phyloP scores from a whole-genome alignment of 2,113 vertebrate genomes.

The Sialia sialis region DNA sequence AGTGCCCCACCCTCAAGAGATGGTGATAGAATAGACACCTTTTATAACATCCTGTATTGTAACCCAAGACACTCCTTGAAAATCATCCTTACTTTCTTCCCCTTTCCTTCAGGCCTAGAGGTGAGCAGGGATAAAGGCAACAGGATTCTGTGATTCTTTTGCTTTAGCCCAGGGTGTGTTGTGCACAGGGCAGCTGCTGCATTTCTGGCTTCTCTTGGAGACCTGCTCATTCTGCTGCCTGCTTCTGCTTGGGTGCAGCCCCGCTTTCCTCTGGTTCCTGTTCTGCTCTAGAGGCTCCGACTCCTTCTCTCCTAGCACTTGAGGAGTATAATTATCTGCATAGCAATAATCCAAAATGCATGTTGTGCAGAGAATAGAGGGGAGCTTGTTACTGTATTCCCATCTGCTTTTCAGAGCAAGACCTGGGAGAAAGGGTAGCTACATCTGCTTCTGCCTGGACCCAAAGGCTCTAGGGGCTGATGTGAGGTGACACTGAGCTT shows the following conservation, averaged over 20 bases:
- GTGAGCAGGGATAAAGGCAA: not conserved
- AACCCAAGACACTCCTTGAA: too few relatives aligned
- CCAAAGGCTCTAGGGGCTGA: not conserved
- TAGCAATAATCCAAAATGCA: not conserved
- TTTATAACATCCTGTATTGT: too few relatives aligned
- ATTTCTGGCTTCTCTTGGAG: not conserved
- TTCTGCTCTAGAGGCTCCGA: not conserved
- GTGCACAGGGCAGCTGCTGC: not conserved
- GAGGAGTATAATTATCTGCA: not conserved
- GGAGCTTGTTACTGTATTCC: not conserved
- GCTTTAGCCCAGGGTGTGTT: not conserved
- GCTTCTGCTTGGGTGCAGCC: not conserved
- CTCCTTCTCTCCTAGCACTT: not conserved
- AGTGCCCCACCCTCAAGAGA: too few relatives aligned
- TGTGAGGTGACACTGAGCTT: not conserved
- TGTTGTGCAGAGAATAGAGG: not conserved
- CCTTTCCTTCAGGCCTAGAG: not conserved
- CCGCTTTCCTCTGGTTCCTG: not conserved
- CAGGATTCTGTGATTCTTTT: not conserved
- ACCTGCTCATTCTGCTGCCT: not conserved
- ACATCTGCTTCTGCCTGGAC: not conserved
- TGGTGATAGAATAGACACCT: too few relatives aligned
- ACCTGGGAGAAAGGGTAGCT: not conserved
- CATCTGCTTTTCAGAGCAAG: not conserved
- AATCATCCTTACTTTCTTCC: not conserved